phyloP scores from a whole-genome alignment of 2,113 vertebrate genomes.

The Gyps fulvus region DNA sequence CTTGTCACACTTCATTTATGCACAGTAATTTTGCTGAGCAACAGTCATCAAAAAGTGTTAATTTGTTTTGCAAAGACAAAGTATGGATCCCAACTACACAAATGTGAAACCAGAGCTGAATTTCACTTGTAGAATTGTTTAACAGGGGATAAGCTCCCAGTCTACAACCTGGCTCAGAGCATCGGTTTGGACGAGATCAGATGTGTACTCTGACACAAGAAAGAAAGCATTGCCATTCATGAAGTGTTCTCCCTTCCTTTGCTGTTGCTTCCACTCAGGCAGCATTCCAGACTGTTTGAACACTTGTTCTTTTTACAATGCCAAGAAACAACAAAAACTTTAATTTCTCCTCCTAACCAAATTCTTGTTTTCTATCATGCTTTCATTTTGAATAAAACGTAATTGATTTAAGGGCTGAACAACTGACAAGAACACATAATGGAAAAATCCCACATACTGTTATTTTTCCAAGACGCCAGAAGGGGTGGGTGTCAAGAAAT shows the following conservation, averaged over 20 bases:
- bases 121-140: background rate
- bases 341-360: background rate
- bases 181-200: fast-evolving
- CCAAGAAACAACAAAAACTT: background rate
- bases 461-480: background rate
- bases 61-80: background rate
- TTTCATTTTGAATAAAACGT: background rate
- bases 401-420: background rate
- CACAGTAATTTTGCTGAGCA: background rate
- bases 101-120: background rate
- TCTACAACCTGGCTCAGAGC: background rate
- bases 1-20: background rate
- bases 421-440: background rate
- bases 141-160: background rate
- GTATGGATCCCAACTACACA: background rate
- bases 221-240: background rate
- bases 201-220: background rate
- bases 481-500: background rate
- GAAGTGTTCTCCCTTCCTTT: background rate
- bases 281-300: slow-evolving; percentile 31
- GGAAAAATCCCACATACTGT: background rate
- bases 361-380: background rate
- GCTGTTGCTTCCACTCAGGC: background rate
- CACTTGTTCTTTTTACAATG: background rate
- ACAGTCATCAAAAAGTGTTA: background rate